Evolutionary conservation across 2,888 invertebrate species (phyloP), one percentile per base, ranked within the genome.

Genomic region (Lamellibrachia satsuma): DNA sequence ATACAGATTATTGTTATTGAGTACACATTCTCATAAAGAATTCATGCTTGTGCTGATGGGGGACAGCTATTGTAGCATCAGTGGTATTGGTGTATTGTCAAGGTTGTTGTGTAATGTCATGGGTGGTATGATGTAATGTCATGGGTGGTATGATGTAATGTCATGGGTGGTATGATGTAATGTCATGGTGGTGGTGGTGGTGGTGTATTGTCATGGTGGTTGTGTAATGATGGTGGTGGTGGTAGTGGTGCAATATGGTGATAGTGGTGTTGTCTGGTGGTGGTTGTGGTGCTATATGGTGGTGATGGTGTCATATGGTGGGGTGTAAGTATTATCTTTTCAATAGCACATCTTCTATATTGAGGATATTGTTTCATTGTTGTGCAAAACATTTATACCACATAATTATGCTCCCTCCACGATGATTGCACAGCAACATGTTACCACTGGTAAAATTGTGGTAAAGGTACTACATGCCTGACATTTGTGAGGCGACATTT

Each of bases 1-100:
- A 75, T 75, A 75, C n/a, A 75, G 75, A 15, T 75, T 75, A 75
- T 75, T 75, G 75, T 75, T 75, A 75, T 75, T 75, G 75, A 75
- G 75, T 75, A 75, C 75, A 75, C 22, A 75, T n/a, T 57, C 57
- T 75, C 75, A 75, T 75, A 75, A 75, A 75, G 75, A 75, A 75
- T 75, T 75, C 75, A 75, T 75, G 75, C 75, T 15, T n/a, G 22
- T 75, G 22, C 75, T 75, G 60, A 60, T 60, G 60, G 11, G 60
- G 1, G 60, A 60, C 22, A 22, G 11, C 55, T 9, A 3, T 55
- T 55, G 60, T 22, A 15, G 75, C 15, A 22, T 11, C 22, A 75
- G 75, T 22, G 11, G 22, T 75, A 22, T 15, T 75, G 75, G 22
- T 75, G 75, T 22, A 15, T 15, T 75, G 75, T 22, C 75, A 57